Percentiles rank a stretch among this genome's conserved stretches.
Conservation (phyloP, 37 sponge, comb jelly and placozoan species). For the Spongilla lacustris region DNA sequence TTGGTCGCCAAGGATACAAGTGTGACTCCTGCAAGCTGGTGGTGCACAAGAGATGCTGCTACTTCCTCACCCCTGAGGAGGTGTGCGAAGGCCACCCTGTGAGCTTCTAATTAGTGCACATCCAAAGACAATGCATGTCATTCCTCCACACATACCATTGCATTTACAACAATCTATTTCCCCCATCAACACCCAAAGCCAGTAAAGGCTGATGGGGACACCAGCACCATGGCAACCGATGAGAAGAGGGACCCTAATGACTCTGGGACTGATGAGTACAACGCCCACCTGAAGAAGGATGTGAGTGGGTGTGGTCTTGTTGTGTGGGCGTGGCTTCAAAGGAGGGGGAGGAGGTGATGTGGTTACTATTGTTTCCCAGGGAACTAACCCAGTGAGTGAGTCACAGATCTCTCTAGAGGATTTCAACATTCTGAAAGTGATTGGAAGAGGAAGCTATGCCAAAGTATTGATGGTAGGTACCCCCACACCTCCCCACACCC, state of each 20-base stretch:
- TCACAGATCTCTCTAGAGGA: slow-evolving; percentile 87
- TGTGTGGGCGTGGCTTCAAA: not conserved
- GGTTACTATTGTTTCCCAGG: not conserved
- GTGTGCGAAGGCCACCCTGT: slow-evolving; percentile 91
- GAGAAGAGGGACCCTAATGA: not conserved
- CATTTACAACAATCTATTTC: not conserved
- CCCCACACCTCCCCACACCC: not conserved
- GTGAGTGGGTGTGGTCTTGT: not conserved
- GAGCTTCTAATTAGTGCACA: slow-evolving; percentile 16
- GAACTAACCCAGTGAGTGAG: slow-evolving; percentile 56
- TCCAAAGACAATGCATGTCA: not conserved
- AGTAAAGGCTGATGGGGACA: slow-evolving; percentile 8
- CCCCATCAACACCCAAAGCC: not conserved
- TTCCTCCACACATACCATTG: not conserved
- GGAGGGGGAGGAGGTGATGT: slow-evolving; percentile 3
- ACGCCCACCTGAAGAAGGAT: slow-evolving; percentile 35
- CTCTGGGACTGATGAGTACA: slow-evolving; percentile 4
- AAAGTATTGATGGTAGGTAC: slow-evolving; percentile 86
- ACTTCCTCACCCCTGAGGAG: slow-evolving; percentile 74
- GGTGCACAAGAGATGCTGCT: slow-evolving; percentile 92
- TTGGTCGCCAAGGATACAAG: slow-evolving; percentile 95
- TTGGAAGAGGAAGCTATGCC: slow-evolving; percentile 97
- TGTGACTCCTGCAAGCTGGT: slow-evolving; percentile 92
- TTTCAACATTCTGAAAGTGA: slow-evolving; percentile 92
- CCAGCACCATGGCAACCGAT: not conserved